A percentile compares a stretch with the other conserved stretches of the same genome.
phyloP scores from a whole-genome alignment of 2,113 vertebrate genomes.

The Ranitomeya variabilis region DNA sequence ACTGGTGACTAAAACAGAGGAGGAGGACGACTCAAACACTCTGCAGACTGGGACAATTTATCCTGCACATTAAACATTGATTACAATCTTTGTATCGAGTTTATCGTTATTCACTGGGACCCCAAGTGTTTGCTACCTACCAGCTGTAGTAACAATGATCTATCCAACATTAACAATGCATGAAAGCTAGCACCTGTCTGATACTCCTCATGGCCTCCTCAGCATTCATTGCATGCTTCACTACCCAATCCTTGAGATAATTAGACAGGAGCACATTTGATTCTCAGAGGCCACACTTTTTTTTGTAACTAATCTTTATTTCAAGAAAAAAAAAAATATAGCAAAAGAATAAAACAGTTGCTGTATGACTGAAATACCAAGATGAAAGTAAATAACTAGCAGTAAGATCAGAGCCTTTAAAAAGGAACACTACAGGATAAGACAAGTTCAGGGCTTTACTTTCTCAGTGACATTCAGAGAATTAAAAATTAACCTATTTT shows the following conservation, averaged over 20 bases:
- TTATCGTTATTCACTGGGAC: not conserved
- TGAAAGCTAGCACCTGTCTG: not conserved
- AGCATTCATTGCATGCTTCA: not conserved
- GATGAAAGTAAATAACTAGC: not conserved
- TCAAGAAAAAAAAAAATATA: not conserved
- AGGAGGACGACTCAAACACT: not conserved
- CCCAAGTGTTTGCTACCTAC: not conserved
- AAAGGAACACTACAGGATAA: not conserved
- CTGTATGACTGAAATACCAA: not conserved
- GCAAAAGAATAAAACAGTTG: not conserved
- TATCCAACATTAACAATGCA: not conserved
- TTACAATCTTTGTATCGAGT: not conserved
- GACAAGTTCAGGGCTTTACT: not conserved
- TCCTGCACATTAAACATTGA: conserved; percentile 26
- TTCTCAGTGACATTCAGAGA: no score
- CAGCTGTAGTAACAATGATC: not conserved
- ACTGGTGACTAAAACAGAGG: not conserved
- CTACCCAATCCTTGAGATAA: not conserved
- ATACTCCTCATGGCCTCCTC: not conserved
- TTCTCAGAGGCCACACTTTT: not conserved
- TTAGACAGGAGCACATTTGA: not conserved
- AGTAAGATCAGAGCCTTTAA: no score
- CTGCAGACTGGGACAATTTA: not conserved
- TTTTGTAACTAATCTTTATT: not conserved
- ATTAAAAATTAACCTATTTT: no score